These are phyloP conservation scores for Xenentodon cancila DNA, from an alignment of 2,797 vertebrate genomes.

Conservation along the genomic window DNA sequence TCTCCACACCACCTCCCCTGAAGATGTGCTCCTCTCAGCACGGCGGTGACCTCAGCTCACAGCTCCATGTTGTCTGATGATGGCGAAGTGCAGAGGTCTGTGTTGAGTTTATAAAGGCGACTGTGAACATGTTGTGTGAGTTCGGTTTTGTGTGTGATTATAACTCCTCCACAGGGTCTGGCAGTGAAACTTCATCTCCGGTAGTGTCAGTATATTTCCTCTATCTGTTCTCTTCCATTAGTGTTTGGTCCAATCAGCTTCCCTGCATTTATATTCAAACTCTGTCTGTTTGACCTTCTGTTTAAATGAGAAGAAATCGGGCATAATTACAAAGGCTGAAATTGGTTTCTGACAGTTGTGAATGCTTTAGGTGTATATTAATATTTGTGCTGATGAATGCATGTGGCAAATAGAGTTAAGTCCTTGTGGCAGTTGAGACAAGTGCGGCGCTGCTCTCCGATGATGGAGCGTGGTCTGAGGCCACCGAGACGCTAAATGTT, in stretches of 20 bases:
- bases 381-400: conserved; percentile 11
- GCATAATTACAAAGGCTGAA: conserved; percentile 30
- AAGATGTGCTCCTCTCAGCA: too few relatives aligned
- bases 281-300: conserved; percentile 31
- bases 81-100: too few relatives aligned
- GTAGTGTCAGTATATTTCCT: conserved; percentile 36
- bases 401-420: neutral
- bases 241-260: conserved; percentile 20
- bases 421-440: conserved; percentile 1
- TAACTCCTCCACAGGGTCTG: conserved; percentile 26
- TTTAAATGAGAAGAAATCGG: conserved; percentile 22
- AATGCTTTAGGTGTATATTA: conserved; percentile 27
- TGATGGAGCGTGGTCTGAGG: neutral
- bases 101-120: too few relatives aligned
- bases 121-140: conserved; percentile 21
- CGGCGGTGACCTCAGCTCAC: too few relatives aligned
- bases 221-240: conserved; percentile 23
- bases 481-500: too few relatives aligned
- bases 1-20: too few relatives aligned
- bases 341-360: conserved; percentile 30
- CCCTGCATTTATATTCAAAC: conserved; percentile 7
- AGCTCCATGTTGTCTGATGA: too few relatives aligned
- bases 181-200: conserved; percentile 33
- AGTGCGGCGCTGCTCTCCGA: too few relatives aligned
- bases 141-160: conserved; percentile 30